Evolutionary conservation across 1,140 invertebrate genomes (phyloP).

Genomic region (Anadara kagoshimensis): DNA sequence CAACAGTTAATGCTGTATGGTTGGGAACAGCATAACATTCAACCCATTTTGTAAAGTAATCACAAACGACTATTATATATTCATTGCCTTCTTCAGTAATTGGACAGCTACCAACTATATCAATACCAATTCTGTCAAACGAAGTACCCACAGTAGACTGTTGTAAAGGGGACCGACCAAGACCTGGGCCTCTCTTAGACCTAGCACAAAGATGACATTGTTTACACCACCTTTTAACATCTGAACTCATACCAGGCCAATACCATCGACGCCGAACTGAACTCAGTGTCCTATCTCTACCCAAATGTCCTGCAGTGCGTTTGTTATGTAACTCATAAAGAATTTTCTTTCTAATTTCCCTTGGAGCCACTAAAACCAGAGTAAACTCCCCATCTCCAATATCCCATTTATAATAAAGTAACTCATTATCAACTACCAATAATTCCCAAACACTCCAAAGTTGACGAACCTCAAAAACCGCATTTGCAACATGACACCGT

Average conservation of each 20-base stretch:
- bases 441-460: background rate
- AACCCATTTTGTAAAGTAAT: constrained; percentile 43
- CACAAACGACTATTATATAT: constrained; percentile 42
- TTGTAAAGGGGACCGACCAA: constrained; percentile 1
- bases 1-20: constrained; percentile 47
- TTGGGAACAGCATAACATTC: constrained; percentile 42
- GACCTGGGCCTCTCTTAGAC: constrained; percentile 14
- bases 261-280: background rate
- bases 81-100: constrained; percentile 35
- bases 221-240: constrained; percentile 16
- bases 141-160: background rate
- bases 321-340: constrained; percentile 15
- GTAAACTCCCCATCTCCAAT: background rate
- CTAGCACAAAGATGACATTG: constrained; percentile 25
- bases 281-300: background rate
- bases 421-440: background rate
- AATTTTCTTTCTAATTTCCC: background rate
- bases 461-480: background rate
- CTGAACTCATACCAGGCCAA: constrained; percentile 9
- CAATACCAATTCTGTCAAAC: constrained; percentile 14
- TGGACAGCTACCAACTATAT: constrained; percentile 21
- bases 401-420: constrained; percentile 2
- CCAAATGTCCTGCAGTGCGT: constrained; percentile 5
- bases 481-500: background rate
- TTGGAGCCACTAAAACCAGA: background rate